Base-by-base conservation (phyloP, 2,797 vertebrate species). In the Paguma larvata region DNA sequence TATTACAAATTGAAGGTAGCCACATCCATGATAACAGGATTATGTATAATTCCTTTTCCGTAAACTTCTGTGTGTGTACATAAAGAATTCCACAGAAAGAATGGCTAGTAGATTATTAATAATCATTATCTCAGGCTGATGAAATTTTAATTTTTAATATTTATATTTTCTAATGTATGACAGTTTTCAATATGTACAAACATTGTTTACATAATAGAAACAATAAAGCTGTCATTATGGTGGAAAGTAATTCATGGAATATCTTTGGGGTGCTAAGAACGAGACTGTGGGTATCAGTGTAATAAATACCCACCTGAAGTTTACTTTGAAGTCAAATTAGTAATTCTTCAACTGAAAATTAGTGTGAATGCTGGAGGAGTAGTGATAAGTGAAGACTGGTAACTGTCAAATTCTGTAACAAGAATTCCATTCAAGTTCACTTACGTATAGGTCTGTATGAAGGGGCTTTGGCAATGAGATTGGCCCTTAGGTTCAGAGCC, bases 311-410 rank as follows among this genome's bases (percentile, higher is more conserved):
- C 48, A 56, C 70, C 8, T 5, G 10, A 78, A 25, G 70, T 94
- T 97, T 83, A 48, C 72, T 90, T 85, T 80, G 86, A 94, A 94
- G 70, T 82, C 32, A 89, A 15, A 34, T 94, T 51, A 46, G 46
- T 85, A 62, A 85, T 62, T 92, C 48, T 82, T 79, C 65, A 78
- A 16, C 38, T 79, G 30, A 88, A 95, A 94, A 79, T 88, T 7
- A 34, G 19, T 65, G 78, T 59, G 75, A 90, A 79, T 34, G 23
- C 21, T 38, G 15, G 14, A 93, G 86, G 10, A 53, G 30, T 11
- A 88, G 65, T 75, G 46, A n/a, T 75, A 80, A 59, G 16, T 65
- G 27, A 62, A 88, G 16, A n/a, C 38, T 75, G 70, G 51, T 46
- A 63, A 65, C 53, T 25, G 11, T 86, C 18, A 48, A 23, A 77